Conservation (phyloP, 2,888 invertebrate genomes). For the Hemaris fuciformis region DNA sequence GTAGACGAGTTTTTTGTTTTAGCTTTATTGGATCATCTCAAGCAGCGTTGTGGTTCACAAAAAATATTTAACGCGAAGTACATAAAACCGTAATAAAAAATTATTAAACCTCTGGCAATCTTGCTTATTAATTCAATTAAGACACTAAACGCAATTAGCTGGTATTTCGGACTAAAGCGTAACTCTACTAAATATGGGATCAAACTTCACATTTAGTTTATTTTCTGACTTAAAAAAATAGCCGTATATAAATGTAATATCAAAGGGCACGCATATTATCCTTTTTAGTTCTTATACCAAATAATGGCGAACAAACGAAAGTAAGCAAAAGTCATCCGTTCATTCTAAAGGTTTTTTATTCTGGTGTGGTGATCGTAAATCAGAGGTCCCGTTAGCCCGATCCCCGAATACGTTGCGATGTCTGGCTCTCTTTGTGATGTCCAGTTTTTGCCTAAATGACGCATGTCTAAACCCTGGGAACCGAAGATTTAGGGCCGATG, state of each 20-base stretch:
- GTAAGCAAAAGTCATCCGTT: conserved; percentile 11
- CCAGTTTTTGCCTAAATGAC: conserved; percentile 52
- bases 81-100: too few species aligned
- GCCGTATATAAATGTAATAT: not conserved
- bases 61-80: too few species aligned
- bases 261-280: not conserved
- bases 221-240: not conserved
- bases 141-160: too few species aligned
- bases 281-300: not conserved
- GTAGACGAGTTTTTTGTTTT: too few species aligned
- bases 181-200: too few species aligned
- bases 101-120: too few species aligned
- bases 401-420: conserved; percentile 42
- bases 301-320: conserved; percentile 1
- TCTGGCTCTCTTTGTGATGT: conserved; percentile 48
- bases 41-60: too few species aligned
- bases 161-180: too few species aligned
- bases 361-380: conserved; percentile 52
- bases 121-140: too few species aligned
- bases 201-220: too few species aligned
- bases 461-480: conserved; percentile 12
- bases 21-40: too few species aligned
- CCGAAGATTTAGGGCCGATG: not conserved
- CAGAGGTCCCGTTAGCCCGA: conserved; percentile 51
- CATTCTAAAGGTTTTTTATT: conserved; percentile 38